phyloP scores from a whole-genome alignment of 2,113 vertebrate species.

The Pyxicephalus adspersus region DNA sequence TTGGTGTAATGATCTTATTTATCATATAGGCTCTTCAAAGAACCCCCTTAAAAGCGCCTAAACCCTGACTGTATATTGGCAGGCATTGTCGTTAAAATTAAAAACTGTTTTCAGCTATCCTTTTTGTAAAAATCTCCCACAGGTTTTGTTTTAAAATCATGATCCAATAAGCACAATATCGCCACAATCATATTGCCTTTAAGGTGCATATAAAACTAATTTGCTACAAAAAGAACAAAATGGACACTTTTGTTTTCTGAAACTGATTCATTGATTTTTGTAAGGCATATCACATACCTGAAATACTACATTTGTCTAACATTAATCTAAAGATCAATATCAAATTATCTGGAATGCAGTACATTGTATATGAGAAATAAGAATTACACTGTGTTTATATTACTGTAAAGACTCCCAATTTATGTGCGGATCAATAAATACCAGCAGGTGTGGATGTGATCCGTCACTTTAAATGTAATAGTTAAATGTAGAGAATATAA shows the following conservation, averaged over 20 bases:
- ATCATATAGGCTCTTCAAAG: too few species aligned
- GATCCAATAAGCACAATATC: neutral
- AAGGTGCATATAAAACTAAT: neutral
- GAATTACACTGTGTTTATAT: conserved; percentile 50
- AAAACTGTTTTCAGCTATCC: too few species aligned
- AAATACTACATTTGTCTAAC: conserved; percentile 50
- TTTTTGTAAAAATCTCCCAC: too few species aligned
- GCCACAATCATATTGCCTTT: neutral
- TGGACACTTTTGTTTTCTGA: conserved; percentile 11
- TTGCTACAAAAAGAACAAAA: neutral
- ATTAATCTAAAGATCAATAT: conserved; percentile 59
- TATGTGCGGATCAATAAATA: conserved; percentile 52
- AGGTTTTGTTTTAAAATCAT: neutral
- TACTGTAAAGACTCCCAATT: conserved; percentile 57
- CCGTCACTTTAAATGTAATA: conserved; percentile 33
- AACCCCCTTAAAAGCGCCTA: too few species aligned
- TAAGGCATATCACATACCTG: conserved; percentile 57
- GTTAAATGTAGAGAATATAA: conserved; percentile 11
- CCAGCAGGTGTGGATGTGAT: conserved; percentile 45
- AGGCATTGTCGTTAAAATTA: too few species aligned
- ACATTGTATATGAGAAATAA: conserved; percentile 51
- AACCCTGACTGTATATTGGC: too few species aligned
- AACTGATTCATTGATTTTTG: conserved; percentile 57
- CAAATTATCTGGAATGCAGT: conserved; percentile 64
- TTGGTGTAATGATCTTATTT: too few species aligned